Conservation (phyloP, 2,797 vertebrate species). For the Erpetoichthys calabaricus region DNA sequence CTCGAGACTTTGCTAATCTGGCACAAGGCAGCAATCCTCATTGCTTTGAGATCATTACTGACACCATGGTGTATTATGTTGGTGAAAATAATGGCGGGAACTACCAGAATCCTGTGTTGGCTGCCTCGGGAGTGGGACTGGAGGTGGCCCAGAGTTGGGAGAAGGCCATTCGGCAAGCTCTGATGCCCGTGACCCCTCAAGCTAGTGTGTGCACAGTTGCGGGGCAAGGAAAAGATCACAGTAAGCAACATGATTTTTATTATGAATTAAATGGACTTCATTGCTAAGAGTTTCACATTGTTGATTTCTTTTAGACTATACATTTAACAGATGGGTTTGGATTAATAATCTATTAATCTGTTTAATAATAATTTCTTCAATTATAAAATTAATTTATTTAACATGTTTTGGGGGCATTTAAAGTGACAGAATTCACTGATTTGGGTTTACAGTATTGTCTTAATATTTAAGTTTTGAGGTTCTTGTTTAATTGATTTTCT, state of each 20-base stretch:
- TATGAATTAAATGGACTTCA: not conserved
- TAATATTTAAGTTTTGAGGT: too few relatives aligned
- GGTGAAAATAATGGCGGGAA: slow-evolving; percentile 79
- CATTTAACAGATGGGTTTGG: too few relatives aligned
- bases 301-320: too few relatives aligned
- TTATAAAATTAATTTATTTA: slow-evolving; percentile 7
- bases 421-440: too few relatives aligned
- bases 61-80: slow-evolving; percentile 91
- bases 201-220: slow-evolving; percentile 70
- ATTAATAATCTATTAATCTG: not conserved
- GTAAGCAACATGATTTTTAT: slow-evolving; percentile 51
- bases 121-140: slow-evolving; percentile 77
- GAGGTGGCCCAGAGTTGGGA: slow-evolving; percentile 94
- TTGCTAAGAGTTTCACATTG: too few relatives aligned
- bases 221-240: slow-evolving; percentile 86
- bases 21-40: slow-evolving; percentile 85
- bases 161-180: slow-evolving; percentile 89
- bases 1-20: slow-evolving; percentile 68
- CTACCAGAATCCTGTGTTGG: slow-evolving; percentile 74
- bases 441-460: too few relatives aligned
- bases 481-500: too few relatives aligned
- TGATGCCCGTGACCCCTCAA: slow-evolving; percentile 95
- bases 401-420: too few relatives aligned
- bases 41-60: slow-evolving; percentile 96
- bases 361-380: slow-evolving; percentile 8